Percentiles rank a stretch among this genome's conserved stretches.
phyloP scores from a whole-genome alignment of 1,140 invertebrate genomes.

The Tribolium castaneum region DNA sequence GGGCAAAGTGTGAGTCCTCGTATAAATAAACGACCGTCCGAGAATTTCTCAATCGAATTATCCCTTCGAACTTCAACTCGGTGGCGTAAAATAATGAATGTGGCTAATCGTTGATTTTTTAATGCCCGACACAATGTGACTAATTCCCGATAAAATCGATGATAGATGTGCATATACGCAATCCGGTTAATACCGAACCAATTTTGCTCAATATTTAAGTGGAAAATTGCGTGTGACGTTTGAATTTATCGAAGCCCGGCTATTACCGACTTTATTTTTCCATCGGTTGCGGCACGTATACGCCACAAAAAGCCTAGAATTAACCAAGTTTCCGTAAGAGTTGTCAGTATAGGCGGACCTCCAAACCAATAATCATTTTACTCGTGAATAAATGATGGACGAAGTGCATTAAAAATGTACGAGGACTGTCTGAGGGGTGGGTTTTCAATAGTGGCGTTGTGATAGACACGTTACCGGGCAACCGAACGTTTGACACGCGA shows the following conservation, averaged over 20 bases:
- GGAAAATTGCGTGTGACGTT: constrained; percentile 51
- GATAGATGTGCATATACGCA: constrained; percentile 25
- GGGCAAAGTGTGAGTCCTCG: background rate
- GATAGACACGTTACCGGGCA: constrained; percentile 56
- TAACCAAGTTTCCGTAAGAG: constrained; percentile 48
- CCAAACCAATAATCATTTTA: constrained; percentile 58
- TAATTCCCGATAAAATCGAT: constrained; percentile 13
- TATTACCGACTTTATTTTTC: constrained; percentile 23
- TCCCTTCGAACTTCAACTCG: background rate
- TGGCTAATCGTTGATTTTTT: constrained; percentile 3
- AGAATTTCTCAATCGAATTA: background rate
- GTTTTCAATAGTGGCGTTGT: constrained; percentile 52
- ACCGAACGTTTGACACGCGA: constrained; percentile 55
- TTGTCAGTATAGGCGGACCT: constrained; percentile 49
- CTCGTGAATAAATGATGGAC: constrained; percentile 57
- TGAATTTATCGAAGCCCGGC: constrained; percentile 25
- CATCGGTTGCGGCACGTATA: background rate
- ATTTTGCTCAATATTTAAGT: constrained; percentile 46
- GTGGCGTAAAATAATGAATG: background rate
- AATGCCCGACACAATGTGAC: background rate
- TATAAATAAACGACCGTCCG: constrained; percentile 5
- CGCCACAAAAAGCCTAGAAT: constrained; percentile 29
- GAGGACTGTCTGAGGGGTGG: constrained; percentile 41
- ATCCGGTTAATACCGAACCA: constrained; percentile 16
- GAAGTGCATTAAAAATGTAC: constrained; percentile 57